Evolutionary conservation across 2,113 vertebrate species (phyloP), one percentile per base, ranked within the genome.

Genomic region (Ia io): DNA sequence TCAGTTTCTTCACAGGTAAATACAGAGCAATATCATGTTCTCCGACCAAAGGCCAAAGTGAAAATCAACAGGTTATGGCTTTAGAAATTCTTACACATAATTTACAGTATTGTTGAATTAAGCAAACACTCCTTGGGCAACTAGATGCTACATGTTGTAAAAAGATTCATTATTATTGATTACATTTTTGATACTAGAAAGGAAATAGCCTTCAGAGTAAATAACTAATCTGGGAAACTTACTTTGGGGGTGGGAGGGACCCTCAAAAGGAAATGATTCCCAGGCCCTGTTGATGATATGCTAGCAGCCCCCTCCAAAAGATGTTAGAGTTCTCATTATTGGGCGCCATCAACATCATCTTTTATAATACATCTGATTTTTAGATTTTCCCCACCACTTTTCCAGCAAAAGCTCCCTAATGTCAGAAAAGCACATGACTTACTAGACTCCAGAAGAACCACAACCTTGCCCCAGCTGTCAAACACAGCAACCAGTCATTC

Each of bases 191-290:
- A 83, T 80, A 90, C 35, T 61, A 51, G 44, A 93, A 93, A 92
- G 51, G 40, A 88, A 89, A 76, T 25, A n/a, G 23, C 28, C 63
- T 94, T 94, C 65, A 30, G 56, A 93, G 65, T 32, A 95, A 87
- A 74, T 69, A 74, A 78, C 25, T 22, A 42, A 86, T 67, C 74
- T 67, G 14, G 30, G n/a, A 18, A 80, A 70, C 6, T 80, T 86
- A 35, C 11, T 17, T 30, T 17, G 13, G 6, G 6, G 20, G 25
- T 35, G 20, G 5, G 9, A 3, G 17, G 32, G 22, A 8, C 7
- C 5, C 47, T 63, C 63, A 74, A 78, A 84, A 91, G 23, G 13
- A 65, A 67, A 84, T 32, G 32, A 73, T 42, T 44, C 9, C 11
- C 25, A 70, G 14, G 63, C 51, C 80, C 70, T 53, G n/a, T 3